Percentiles rank a stretch among this genome's conserved stretches.
Evolutionary conservation across 2,888 invertebrate species (phyloP).

Genomic region (Venustoraphidia nigricollis): DNA sequence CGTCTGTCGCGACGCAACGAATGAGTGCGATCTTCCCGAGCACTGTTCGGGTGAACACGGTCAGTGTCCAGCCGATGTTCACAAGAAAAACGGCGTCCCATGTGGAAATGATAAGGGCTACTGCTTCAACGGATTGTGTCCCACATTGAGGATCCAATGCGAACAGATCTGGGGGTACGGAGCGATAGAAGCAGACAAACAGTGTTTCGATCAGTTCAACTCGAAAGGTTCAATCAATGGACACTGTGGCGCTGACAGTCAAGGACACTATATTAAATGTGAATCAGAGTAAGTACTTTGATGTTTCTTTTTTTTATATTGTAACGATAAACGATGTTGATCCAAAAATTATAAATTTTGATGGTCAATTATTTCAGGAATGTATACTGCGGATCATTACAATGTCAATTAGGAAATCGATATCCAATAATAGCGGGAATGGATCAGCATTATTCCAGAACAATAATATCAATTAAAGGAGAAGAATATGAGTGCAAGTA

Average conservation of each 20-base stretch:
- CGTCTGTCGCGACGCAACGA: constrained; percentile 70
- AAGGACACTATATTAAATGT: constrained; percentile 71
- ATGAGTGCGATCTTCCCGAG: constrained; percentile 94
- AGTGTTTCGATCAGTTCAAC: constrained; percentile 92
- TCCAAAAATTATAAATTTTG: no score
- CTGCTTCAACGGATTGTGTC: constrained; percentile 87
- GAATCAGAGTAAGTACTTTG: constrained; percentile 57
- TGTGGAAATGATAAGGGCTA: constrained; percentile 61
- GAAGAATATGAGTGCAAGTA: constrained; percentile 94
- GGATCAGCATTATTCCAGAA: constrained; percentile 73
- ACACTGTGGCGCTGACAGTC: constrained; percentile 77
- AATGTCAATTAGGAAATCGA: constrained; percentile 78
- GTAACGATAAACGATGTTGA: constrained; percentile 2
- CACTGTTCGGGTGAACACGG: constrained; percentile 81
- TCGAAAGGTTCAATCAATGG: constrained; percentile 90
- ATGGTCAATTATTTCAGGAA: constrained; percentile 39
- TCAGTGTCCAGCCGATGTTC: constrained; percentile 77
- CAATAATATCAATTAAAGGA: constrained; percentile 78
- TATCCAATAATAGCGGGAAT: constrained; percentile 66
- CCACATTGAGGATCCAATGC: constrained; percentile 77
- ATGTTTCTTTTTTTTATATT: background rate
- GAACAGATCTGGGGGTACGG: constrained; percentile 87
- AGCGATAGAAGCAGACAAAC: constrained; percentile 63
- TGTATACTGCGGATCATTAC: constrained; percentile 84
- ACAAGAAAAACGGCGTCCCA: constrained; percentile 83